Base-by-base conservation (phyloP, 2,113 vertebrate species). In the Phrynosoma blainvillii region DNA sequence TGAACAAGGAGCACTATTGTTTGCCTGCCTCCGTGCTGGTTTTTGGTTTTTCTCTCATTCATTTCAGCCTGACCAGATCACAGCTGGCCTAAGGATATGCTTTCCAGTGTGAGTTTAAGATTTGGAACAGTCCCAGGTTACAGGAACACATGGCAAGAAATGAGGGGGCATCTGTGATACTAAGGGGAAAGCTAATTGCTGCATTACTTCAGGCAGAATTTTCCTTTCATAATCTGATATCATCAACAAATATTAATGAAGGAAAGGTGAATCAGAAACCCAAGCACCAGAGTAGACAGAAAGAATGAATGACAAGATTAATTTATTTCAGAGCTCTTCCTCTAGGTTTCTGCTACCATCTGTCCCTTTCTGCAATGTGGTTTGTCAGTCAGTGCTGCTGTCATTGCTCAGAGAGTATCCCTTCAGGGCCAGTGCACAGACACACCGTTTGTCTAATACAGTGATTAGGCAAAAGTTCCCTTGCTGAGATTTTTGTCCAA, bases 71-170 rank as follows among this genome's bases (percentile, higher is more conserved):
- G 94, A 94, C 96, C 96, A 95, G 95, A 96, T 96, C 93, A 90
- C 97, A 97, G 96, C 96, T 97, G 96, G 94, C 96, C 95, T 85
- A 27, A 94, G 95, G 96, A 96, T 96, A 95, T 1, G 81, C 94
- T 97, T 97, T 96, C 95, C 94, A 96, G 91, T 91, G 94, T 93
- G 87, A 95, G 25, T 71, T 96, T 94, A 96, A 94, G 70, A 88
- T 93, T 96, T 97, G 96, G 96, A 97, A 94, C 86, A 83, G 93
- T 84, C 96, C 96, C 96, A 97, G 93, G 89, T 96, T 97, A 96
- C 59, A n/a, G 90, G 92, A 97, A 93, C 96, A 96, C 96, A 95
- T 96, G 96, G 94, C 89, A 91, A 89, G 90, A 91, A 95, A 91
- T 62, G 93, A 89, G 84, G 79, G 88, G 86, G 92, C 92, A 95